Evolutionary conservation across 1,140 invertebrate genomes (phyloP), one percentile per base, ranked within the genome.

Genomic region (Eupeodes corollae): DNA sequence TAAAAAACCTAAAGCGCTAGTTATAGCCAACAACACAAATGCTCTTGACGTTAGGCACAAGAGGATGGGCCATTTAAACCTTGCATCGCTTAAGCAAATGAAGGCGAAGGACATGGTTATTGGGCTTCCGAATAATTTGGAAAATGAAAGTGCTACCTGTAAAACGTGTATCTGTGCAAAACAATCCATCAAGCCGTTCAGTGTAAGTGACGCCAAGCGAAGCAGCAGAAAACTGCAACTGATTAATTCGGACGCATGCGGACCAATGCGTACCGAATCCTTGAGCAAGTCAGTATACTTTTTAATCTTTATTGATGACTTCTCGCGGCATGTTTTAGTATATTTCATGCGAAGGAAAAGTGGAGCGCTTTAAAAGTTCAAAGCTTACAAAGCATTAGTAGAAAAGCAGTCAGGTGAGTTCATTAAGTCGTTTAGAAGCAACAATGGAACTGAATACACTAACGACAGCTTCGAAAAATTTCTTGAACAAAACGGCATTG

Each of bases 241-340:
- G 14, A 48, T 70, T 1, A 64, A 71, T 52, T 51, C 56, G 16
- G 69, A 71, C 51, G 42, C 69, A 13, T 66, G 60, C 50, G 70
- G 70, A 14, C 67, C 64, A 14, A 68, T 69, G 59, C 55, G 59
- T 42, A 46, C 44, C 10, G 43, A 42, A n/a, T 67, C 59, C 35
- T 40, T 64, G 38, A 56, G 63, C 34, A 55, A 56, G 19, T 51
- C 59, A 9, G 47, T 46, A 44, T 72, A 67, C 57, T 61, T 64
- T 49, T 15, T 70, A 2, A 50, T 60, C 3, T 62, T 71, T 46
- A 59, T 65, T 37, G 64, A 73, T 59, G 68, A 72, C 47, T 58
- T 43, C 40, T 57, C 53, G 33, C 50, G 56, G 50, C 65, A 56
- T 45, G 49, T 53, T 13, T 61, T 62, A 48, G 52, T 71, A 15